These are phyloP conservation scores for Myzus persicae DNA, from an alignment of 1,140 invertebrate species.

Conservation along the genomic window DNA sequence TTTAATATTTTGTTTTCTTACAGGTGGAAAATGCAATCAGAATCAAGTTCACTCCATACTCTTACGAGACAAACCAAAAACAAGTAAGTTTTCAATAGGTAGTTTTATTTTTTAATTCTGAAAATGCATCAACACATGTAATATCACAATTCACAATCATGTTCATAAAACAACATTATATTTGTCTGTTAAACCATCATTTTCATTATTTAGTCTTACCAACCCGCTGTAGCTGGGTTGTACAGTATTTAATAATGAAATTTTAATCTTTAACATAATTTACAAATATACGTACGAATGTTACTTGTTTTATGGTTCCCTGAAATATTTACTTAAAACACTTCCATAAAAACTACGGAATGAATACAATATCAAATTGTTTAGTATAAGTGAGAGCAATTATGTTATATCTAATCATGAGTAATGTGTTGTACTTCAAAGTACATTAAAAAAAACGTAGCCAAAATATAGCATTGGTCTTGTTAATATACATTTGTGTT, in stretches of 20 bases:
- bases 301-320: background rate
- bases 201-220: background rate
- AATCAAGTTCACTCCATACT: conserved; percentile 20
- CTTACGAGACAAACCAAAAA: conserved; percentile 38
- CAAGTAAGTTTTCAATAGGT: conserved; percentile 24
- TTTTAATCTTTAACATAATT: background rate
- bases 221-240: background rate
- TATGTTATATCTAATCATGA: background rate
- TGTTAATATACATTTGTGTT: background rate
- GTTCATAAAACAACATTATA: background rate
- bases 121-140: background rate
- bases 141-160: background rate
- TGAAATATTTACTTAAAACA: background rate
- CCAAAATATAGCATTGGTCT: background rate
- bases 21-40: conserved; percentile 48
- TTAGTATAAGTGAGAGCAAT: background rate
- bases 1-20: background rate
- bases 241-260: background rate
- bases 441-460: background rate
- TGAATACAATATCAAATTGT: background rate
- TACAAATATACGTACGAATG: background rate
- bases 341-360: background rate
- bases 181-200: background rate
- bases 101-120: background rate
- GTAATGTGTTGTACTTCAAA: background rate